These are phyloP conservation scores for Drosophila rubida DNA, from an alignment of 2,888 invertebrate species.

Conservation along the genomic window DNA sequence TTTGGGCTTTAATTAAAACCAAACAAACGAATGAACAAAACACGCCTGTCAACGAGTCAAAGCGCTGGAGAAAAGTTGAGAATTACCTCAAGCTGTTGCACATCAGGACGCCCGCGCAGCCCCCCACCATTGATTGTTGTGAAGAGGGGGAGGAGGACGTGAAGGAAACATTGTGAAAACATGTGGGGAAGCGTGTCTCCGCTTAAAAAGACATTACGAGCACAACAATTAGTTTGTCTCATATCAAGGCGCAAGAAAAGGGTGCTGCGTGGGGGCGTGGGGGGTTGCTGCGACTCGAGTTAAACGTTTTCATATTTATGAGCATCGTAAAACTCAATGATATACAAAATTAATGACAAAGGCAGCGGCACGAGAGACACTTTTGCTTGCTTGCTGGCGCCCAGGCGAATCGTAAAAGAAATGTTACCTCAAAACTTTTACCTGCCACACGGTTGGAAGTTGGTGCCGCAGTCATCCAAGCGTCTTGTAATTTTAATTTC, in stretches of 20 bases:
- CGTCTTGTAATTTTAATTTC: conserved; percentile 80
- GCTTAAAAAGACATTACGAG: conserved; percentile 80
- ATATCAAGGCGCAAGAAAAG: conserved; percentile 40
- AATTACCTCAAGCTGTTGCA: conserved; percentile 84
- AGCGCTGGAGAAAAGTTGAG: conserved; percentile 65
- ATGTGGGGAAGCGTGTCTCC: conserved; percentile 68
- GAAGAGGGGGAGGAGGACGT: too few species aligned
- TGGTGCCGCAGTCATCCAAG: conserved; percentile 49
- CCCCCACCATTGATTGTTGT: conserved; percentile 61
- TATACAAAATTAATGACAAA: conserved; percentile 83
- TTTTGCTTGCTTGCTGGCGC: conserved; percentile 59
- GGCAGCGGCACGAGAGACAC: conserved; percentile 66
- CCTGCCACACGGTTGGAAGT: conserved; percentile 10
- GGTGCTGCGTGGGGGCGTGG: background rate
- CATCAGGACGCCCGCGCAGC: conserved; percentile 46
- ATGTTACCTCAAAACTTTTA: conserved; percentile 76
- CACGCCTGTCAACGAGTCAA: conserved; percentile 66
- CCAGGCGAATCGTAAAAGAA: conserved; percentile 77
- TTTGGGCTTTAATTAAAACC: conserved; percentile 74
- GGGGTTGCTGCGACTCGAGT: conserved; percentile 53
- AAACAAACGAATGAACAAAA: conserved; percentile 65
- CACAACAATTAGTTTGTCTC: conserved; percentile 83
- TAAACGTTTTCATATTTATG: conserved; percentile 84
- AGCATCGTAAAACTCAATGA: conserved; percentile 83
- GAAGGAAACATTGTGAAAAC: conserved; percentile 76